phyloP scores from a whole-genome alignment of 2,888 invertebrate genomes.

The Crioceris asparagi region DNA sequence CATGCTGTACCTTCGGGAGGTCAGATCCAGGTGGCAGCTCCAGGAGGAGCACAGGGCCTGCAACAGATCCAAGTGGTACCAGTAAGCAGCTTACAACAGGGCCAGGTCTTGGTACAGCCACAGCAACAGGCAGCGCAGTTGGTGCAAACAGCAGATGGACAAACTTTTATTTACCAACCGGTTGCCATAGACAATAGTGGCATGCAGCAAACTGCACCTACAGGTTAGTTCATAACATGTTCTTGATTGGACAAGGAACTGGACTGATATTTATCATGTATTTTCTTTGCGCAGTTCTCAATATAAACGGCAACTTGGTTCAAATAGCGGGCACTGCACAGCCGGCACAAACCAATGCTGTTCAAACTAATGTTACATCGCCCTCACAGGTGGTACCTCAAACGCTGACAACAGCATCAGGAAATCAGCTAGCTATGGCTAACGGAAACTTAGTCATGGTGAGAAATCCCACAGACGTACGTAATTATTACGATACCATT shows the following conservation, averaged over 20 bases:
- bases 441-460: constrained; percentile 72
- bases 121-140: constrained; percentile 65
- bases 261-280: background rate
- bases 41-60: constrained; percentile 45
- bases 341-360: constrained; percentile 33
- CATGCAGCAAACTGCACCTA: constrained; percentile 48
- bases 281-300: constrained; percentile 50
- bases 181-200: constrained; percentile 47
- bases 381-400: constrained; percentile 37
- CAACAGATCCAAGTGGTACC: constrained; percentile 68
- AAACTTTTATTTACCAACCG: constrained; percentile 84
- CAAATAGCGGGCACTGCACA: constrained; percentile 47
- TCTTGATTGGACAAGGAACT: too few species aligned
- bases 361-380: constrained; percentile 33
- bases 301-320: constrained; percentile 67
- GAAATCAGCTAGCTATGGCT: constrained; percentile 46
- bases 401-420: constrained; percentile 38
- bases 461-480: constrained; percentile 38
- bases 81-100: constrained; percentile 52
- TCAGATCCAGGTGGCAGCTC: constrained; percentile 52
- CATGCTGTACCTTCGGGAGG: constrained; percentile 52
- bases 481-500: too few species aligned
- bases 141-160: constrained; percentile 85
- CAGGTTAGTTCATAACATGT: constrained; percentile 35
- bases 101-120: constrained; percentile 48